Conservation (phyloP, 2,888 invertebrate species). For the Nomada ferruginata region DNA sequence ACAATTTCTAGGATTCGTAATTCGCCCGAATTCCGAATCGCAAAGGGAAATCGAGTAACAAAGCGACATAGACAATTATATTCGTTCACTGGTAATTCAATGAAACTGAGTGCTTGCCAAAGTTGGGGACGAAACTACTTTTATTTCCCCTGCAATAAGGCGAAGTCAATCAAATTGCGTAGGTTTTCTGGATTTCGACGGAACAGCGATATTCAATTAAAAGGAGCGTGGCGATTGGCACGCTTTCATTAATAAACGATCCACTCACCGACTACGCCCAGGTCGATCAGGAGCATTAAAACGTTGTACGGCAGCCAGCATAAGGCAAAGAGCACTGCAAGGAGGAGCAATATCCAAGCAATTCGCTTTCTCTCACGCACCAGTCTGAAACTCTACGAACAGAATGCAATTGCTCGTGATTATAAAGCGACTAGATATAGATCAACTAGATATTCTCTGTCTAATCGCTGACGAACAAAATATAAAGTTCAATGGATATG, state of each 20-base stretch:
- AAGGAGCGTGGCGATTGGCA: background rate
- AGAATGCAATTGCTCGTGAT: slow-evolving; percentile 21
- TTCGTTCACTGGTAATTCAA: background rate
- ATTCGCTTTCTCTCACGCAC: slow-evolving; percentile 90
- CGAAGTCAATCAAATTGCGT: background rate
- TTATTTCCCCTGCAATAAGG: background rate
- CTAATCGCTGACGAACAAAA: slow-evolving; percentile 15
- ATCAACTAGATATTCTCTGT: slow-evolving; percentile 18
- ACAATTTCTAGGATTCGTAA: slow-evolving; percentile 31
- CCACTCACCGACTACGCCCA: slow-evolving; percentile 83
- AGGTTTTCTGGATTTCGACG: background rate
- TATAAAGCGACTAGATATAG: slow-evolving; percentile 27
- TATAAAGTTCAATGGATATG: background rate
- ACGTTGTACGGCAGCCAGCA: slow-evolving; percentile 93
- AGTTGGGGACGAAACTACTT: background rate
- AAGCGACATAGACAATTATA: no score
- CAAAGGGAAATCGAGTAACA: no score
- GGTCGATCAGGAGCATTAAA: slow-evolving; percentile 88
- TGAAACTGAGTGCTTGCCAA: background rate
- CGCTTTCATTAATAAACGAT: background rate
- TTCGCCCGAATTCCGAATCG: slow-evolving; percentile 1
- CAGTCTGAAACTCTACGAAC: slow-evolving; percentile 86
- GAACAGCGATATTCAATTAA: slow-evolving; percentile 32
- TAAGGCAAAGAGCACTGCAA: slow-evolving; percentile 90
- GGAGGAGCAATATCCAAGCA: slow-evolving; percentile 90